phyloP scores from a whole-genome alignment of 2,113 vertebrate species.

The Myiagra hebetior region DNA sequence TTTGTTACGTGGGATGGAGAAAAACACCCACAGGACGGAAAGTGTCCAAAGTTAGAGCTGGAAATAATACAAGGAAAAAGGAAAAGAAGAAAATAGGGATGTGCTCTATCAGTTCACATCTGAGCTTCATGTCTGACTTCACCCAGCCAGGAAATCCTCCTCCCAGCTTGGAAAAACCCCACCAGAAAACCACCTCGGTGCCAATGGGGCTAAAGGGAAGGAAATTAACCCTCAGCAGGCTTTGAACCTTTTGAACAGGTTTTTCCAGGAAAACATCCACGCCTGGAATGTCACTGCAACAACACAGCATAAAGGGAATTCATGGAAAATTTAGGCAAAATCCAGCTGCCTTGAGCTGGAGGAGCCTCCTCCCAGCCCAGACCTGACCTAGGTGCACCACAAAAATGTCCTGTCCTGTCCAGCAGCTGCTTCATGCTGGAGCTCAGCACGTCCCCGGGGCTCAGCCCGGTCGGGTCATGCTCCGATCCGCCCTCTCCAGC shows the following conservation, averaged over 20 bases:
- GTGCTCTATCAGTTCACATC: not conserved
- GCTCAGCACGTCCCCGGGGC: not conserved
- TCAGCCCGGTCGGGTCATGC: fast-evolving
- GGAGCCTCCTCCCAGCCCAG: not conserved
- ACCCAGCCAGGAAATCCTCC: not conserved
- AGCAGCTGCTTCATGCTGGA: not conserved
- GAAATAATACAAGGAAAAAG: not conserved
- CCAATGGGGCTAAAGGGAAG: not conserved
- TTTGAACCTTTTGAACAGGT: not conserved
- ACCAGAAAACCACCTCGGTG: fast-evolving
- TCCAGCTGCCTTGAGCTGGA: not conserved
- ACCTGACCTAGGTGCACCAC: not conserved
- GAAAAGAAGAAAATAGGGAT: not conserved
- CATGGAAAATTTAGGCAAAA: not conserved
- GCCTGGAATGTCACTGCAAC: fast-evolving
- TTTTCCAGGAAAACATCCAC: not conserved
- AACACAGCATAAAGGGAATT: not conserved
- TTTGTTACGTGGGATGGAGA: not conserved
- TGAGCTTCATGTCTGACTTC: not conserved
- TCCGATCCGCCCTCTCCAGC: not conserved
- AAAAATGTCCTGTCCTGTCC: not conserved
- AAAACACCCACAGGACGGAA: not conserved
- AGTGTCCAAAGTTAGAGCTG: fast-evolving
- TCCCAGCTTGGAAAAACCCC: not conserved
- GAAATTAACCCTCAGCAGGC: not conserved